Evolutionary conservation across 2,113 vertebrate genomes (phyloP), one percentile per base, ranked within the genome.

Genomic region (Columbina picui): DNA sequence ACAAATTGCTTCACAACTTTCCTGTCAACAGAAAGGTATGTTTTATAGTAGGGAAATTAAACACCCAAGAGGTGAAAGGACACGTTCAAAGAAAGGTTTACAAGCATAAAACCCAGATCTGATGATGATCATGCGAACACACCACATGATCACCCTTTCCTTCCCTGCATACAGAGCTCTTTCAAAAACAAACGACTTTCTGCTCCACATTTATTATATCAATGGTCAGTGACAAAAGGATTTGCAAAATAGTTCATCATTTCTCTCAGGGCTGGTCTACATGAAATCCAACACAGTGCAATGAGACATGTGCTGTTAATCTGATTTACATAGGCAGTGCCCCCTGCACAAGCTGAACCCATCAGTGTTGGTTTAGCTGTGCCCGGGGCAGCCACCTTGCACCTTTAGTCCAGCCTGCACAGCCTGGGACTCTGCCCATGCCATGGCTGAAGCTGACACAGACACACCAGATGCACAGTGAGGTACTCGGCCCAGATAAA

Each of bases 11-110:
- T 93, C 90, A 70, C 74, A 88, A 47, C 38, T 52, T 63, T 86
- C 32, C 68, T 86, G 85, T 84, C 91, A 92, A 67, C 68, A 75
- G 75, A 88, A 84, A 78, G 17, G 23, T 74, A 59, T 47, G 55
- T 56, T 92, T 94, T 74, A 84, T 52, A 86, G 75, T 25, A 74
- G 47, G 67, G 83, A 94, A 95, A 94, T 95, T 94, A 93, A 96
- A 95, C 71, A 96, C 71, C 71, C 32, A 0, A 78, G 47, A 83
- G 84, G 94, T 41, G 9, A 96, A 94, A 84, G 75, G 78, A 91
- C 70, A 29, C 29, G 52, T 59, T 91, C 85, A 90, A 78, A 77
- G 68, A 50, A 81, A 71, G 30, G 43, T 82, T 91, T 92, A 78
- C 63, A 86, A 75, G 90, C 88, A 56, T 25, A 84, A 81, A 81